Evolutionary conservation across 2,113 vertebrate genomes (phyloP).

Genomic region (Ctenodactylus gundi): DNA sequence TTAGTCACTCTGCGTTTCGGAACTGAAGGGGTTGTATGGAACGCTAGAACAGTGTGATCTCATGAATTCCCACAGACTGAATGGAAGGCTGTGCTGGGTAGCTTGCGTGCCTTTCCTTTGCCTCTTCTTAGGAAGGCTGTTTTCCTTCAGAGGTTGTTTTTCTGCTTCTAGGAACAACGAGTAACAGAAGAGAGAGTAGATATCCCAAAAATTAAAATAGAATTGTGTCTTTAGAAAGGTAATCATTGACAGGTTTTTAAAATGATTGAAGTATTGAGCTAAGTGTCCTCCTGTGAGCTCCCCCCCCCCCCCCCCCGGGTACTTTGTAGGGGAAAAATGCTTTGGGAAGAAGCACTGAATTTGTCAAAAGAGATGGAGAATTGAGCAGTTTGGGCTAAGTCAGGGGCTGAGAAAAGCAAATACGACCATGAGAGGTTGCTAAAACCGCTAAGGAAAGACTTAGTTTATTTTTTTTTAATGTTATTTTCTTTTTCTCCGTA

Average conservation of each 20-base stretch:
- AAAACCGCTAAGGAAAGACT: not conserved
- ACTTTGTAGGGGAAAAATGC: not conserved
- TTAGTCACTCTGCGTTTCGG: not conserved
- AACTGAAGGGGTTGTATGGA: not conserved
- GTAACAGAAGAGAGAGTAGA: slow-evolving; percentile 31
- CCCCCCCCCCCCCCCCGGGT: not conserved
- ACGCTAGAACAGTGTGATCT: not conserved
- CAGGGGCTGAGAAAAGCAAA: not conserved
- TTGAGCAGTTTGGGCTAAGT: not conserved
- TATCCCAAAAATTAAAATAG: slow-evolving; percentile 34
- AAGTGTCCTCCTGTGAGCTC: not conserved
- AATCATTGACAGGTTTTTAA: slow-evolving; percentile 19
- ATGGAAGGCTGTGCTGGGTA: not conserved
- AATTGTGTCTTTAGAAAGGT: not conserved
- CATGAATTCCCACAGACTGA: not conserved
- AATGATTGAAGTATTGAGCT: not conserved
- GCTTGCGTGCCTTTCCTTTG: not conserved
- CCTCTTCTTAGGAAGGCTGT: slow-evolving; percentile 5
- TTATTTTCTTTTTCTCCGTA: no score
- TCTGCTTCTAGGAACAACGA: not conserved
- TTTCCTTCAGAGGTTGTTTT: slow-evolving; percentile 44
- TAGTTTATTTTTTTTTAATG: no score
- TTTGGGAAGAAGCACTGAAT: not conserved
- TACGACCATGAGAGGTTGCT: not conserved
- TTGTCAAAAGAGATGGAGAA: not conserved